These are phyloP conservation scores for Cheilosia impressa DNA, from an alignment of 2,888 invertebrate species.

Conservation along the genomic window DNA sequence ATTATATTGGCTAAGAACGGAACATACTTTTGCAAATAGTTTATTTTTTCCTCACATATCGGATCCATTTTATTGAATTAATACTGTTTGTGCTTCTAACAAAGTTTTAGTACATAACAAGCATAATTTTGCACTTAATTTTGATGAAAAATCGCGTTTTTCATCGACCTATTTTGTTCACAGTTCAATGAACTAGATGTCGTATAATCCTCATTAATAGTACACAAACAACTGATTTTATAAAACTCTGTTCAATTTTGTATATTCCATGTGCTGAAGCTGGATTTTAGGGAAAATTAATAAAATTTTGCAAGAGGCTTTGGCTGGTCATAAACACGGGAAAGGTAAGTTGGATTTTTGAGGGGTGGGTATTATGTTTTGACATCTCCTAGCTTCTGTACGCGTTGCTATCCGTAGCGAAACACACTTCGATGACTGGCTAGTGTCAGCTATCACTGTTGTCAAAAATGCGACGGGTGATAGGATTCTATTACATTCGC, in stretches of 20 bases:
- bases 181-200: background rate
- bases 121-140: constrained; percentile 11
- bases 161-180: background rate
- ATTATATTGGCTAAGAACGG: constrained; percentile 75
- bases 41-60: constrained; percentile 72
- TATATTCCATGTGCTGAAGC: constrained; percentile 45
- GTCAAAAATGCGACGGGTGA: no score
- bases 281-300: constrained; percentile 29
- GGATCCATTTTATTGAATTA: constrained; percentile 58
- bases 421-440: constrained; percentile 33
- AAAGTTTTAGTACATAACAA: constrained; percentile 25
- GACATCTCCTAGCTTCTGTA: constrained; percentile 60
- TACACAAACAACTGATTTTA: constrained; percentile 5
- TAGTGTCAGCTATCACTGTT: background rate
- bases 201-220: background rate
- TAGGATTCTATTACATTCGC: constrained; percentile 51
- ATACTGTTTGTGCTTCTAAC: constrained; percentile 19
- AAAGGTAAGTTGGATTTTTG: constrained; percentile 68
- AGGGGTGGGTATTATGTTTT: constrained; percentile 71
- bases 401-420: constrained; percentile 51
- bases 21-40: constrained; percentile 76
- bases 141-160: constrained; percentile 1
- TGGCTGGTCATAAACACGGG: constrained; percentile 55
- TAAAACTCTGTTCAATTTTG: background rate
- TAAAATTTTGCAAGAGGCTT: constrained; percentile 49